Evolutionary conservation across 2,113 vertebrate genomes (phyloP), one percentile per base, ranked within the genome.

Genomic region (Felis catus): DNA sequence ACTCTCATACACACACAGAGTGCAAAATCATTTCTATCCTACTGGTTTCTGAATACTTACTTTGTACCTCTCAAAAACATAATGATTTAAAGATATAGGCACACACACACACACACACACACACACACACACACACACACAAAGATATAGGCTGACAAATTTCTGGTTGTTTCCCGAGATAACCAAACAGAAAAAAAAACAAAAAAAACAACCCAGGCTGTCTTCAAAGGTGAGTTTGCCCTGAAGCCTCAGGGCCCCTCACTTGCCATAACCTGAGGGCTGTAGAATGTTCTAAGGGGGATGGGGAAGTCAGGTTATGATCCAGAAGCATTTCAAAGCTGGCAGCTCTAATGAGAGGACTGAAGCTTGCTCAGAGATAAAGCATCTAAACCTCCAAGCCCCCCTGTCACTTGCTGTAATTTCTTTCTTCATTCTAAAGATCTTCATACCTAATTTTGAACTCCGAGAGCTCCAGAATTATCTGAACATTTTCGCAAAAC

Each of bases 21-120:
- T 97, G 88, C 92, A 98, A 98, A 98, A 94, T 94, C 65, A 98
- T 93, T 98, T 98, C 97, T 96, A 96, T 96, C 96, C 97, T 97
- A 97, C 96, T 96, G 61, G 89, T 16, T 89, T 51, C 87, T 97
- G 48, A 74, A 82, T 78, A 96, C 95, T 96, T 94, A 94, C 82
- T 96, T 97, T 86, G 45, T 48, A 91, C 63, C 94, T 92, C 82
- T 95, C 66, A 61, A 58, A 95, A 93, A 91, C 78, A 19, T 81
- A 89, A 91, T 36, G n/a, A 81, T 71, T 89, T 87, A 94, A 91
- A 96, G 86, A 76, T 3, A 16, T 33, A 33, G 12, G 6, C 41
- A 1, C 7, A 1, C 7, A 7, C 41, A 45, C 45, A 45, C 41
- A 45, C 45, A 45, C 45, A 45, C 45, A 45, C 45, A 45, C 45